Evolutionary conservation across 2,113 vertebrate species (phyloP).

Genomic region (Rousettus leschenaultii): DNA sequence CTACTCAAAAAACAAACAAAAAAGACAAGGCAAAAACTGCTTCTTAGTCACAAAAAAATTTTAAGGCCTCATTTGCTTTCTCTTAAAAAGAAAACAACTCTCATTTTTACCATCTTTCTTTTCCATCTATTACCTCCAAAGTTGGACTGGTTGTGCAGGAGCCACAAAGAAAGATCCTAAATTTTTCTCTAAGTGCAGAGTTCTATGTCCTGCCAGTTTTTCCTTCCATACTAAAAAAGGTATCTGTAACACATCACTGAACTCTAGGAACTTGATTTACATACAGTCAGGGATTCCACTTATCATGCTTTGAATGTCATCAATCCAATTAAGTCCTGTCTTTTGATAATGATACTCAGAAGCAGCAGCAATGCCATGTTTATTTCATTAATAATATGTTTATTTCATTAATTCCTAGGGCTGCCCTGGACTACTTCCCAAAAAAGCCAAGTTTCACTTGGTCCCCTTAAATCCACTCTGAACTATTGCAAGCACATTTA

Average conservation of each 20-base stretch:
- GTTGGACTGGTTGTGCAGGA: not conserved
- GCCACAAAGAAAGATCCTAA: slow-evolving; percentile 35
- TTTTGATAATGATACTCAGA: slow-evolving; percentile 8
- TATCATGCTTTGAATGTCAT: not conserved
- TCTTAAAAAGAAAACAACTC: not conserved
- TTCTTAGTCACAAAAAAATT: slow-evolving; percentile 16
- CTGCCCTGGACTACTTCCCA: not conserved
- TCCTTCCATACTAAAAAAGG: slow-evolving; percentile 27
- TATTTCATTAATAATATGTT: not conserved
- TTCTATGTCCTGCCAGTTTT: not conserved
- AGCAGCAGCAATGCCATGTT: not conserved
- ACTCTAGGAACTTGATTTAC: not conserved
- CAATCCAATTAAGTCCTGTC: not conserved
- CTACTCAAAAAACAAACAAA: slow-evolving; percentile 36
- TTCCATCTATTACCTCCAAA: slow-evolving; percentile 11
- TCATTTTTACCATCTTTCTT: not conserved
- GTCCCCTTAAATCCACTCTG: not conserved
- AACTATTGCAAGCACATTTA: not conserved
- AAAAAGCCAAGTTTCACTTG: slow-evolving; percentile 1
- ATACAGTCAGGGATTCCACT: not conserved
- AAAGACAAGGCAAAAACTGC: slow-evolving; percentile 37
- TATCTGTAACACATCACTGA: not conserved
- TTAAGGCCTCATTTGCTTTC: slow-evolving; percentile 22
- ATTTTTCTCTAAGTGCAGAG: slow-evolving; percentile 24
- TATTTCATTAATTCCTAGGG: slow-evolving; percentile 9